These are phyloP conservation scores for Incurvaria masculella DNA, from an alignment of 2,888 invertebrate genomes.

Conservation along the genomic window DNA sequence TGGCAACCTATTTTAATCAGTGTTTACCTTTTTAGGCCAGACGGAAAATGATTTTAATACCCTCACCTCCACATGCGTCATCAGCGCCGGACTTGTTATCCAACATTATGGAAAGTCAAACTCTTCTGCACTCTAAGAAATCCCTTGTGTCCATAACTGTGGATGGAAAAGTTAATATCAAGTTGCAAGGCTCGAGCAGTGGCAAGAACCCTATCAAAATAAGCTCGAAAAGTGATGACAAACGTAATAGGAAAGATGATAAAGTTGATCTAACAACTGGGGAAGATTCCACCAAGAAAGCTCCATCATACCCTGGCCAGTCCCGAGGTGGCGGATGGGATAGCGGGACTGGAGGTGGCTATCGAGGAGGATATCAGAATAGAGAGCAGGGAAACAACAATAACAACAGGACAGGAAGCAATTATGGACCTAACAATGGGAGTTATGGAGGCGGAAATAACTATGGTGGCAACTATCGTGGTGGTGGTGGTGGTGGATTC, in stretches of 20 bases:
- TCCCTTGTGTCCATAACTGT: constrained; percentile 55
- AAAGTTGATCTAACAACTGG: constrained; percentile 26
- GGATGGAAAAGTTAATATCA: constrained; percentile 61
- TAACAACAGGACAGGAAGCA: constrained; percentile 19
- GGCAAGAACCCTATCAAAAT: background rate
- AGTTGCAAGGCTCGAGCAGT: constrained; percentile 23
- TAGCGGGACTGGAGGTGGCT: constrained; percentile 39
- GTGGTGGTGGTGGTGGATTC: background rate
- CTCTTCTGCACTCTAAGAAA: constrained; percentile 65
- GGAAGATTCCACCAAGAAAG: constrained; percentile 38
- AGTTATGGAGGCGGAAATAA: constrained; percentile 20
- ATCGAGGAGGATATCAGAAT: constrained; percentile 31
- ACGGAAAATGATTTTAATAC: constrained; percentile 43
- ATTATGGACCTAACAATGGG: constrained; percentile 19
- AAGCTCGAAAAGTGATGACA: constrained; percentile 5
- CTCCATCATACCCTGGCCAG: constrained; percentile 64
- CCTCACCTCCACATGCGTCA: constrained; percentile 37
- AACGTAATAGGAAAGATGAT: constrained; percentile 7
- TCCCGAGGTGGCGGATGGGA: constrained; percentile 49
- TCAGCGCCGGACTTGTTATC: constrained; percentile 63
- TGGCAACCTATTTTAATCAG: too few relatives aligned
- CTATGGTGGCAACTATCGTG: background rate
- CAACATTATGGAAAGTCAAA: constrained; percentile 68
- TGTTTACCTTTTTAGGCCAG: constrained; percentile 30
- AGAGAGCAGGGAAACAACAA: constrained; percentile 17